Evolutionary conservation across 2,888 invertebrate species (phyloP).

Genomic region (Drosophila histrio): DNA sequence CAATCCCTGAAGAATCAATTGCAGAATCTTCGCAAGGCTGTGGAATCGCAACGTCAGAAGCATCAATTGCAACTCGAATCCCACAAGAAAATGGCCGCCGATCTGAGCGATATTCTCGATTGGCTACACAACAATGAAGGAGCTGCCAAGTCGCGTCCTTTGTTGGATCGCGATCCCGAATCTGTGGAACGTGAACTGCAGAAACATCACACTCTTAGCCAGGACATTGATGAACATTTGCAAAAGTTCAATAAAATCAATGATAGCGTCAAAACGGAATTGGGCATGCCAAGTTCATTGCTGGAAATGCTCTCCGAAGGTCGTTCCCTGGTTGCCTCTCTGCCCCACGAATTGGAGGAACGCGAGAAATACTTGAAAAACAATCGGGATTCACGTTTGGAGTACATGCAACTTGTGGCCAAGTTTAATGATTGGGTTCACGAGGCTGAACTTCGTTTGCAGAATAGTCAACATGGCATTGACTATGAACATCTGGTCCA

Average conservation of each 20-base stretch:
- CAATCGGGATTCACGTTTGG: slow-evolving; percentile 90
- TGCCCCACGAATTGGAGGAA: slow-evolving; percentile 92
- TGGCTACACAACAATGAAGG: slow-evolving; percentile 93
- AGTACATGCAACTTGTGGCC: slow-evolving; percentile 90
- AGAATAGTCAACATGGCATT: slow-evolving; percentile 92
- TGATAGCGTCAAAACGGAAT: slow-evolving; percentile 89
- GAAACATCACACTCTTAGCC: slow-evolving; percentile 89
- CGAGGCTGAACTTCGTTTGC: slow-evolving; percentile 91
- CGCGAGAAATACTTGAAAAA: slow-evolving; percentile 91
- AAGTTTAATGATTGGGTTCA: slow-evolving; percentile 93
- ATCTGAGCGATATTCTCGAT: slow-evolving; percentile 92
- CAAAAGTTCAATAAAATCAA: slow-evolving; percentile 89
- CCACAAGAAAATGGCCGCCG: slow-evolving; percentile 92
- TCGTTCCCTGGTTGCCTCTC: slow-evolving; percentile 89
- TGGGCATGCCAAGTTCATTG: slow-evolving; percentile 91
- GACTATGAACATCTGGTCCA: slow-evolving; percentile 93
- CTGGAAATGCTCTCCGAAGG: slow-evolving; percentile 94
- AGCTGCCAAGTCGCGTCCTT: slow-evolving; percentile 91
- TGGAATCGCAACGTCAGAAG: slow-evolving; percentile 94
- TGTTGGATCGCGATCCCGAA: slow-evolving; percentile 90
- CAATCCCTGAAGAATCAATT: slow-evolving; percentile 94
- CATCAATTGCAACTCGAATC: slow-evolving; percentile 95
- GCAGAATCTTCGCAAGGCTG: slow-evolving; percentile 90
- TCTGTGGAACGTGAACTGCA: slow-evolving; percentile 93
- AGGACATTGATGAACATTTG: slow-evolving; percentile 89